Base-by-base conservation (phyloP, 2,888 invertebrate species). In the Watsonalla cultraria region DNA sequence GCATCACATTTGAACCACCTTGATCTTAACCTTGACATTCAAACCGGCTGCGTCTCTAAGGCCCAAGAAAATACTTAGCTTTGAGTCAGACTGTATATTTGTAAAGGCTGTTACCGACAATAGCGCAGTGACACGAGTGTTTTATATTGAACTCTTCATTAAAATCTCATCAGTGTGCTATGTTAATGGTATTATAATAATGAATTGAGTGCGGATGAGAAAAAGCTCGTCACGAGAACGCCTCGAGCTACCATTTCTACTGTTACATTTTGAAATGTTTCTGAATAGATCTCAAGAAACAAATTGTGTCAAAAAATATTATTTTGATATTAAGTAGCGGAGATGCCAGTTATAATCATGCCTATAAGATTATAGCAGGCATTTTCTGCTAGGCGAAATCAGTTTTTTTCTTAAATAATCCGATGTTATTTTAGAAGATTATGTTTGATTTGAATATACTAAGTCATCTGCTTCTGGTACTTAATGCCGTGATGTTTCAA, bases 11-110 rank as follows among this genome's bases (percentile, higher is more conserved):
- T 5, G 37, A 37, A 37, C 9, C 42, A 57, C 59, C 64, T 66
- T 66, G 63, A 66, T 55, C 66, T 64, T 62, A 64, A 60, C 62
- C 57, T 59, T 61, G 34, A 33, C 34, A 45, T 46, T 47, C 46
- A 42, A 45, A 46, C 35, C 8, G 15, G 46, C 24, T 34, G 24
- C 34, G 47, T 47, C 47, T 47, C 0, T 47, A 33, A 33, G 34
- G 37, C 33, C 45, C 45, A 35, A 52, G 42, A 45, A 13, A 24
- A 49, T 42, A 42, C 42, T 8, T 11, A 11, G 42, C 42, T 42
- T 11, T 11, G 42, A 42, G 42, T 37, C 37, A 7, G 37, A 37
- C 37, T 37, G 42, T 11, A 42, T 42, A 42, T 42, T 42, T 42
- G 42, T 42, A 11, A 42, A 42, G 42, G 11, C 42, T 11, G 9